Evolutionary conservation across 2,797 vertebrate genomes (phyloP), one percentile per base, ranked within the genome.

Genomic region (Oreonectes daqikongensis): DNA sequence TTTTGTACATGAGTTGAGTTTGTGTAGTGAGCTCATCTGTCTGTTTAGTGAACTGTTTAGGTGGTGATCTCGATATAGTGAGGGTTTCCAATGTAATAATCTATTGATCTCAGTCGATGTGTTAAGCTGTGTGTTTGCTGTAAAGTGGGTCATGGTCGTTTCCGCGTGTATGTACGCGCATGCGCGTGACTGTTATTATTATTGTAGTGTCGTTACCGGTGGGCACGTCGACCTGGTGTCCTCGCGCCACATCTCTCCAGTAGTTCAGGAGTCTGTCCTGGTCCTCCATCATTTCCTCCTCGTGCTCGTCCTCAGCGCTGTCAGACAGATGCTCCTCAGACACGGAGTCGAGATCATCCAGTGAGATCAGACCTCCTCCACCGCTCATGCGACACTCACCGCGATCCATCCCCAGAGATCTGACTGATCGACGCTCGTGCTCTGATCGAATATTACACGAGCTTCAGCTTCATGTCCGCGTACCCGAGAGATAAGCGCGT

Each of bases 211-310:
- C 15, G 82, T 90, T 93, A 96, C 95, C 95, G 66, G 90, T 84
- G 57, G 95, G 84, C 72, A 96, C 95, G 32, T 95, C 94, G 81
- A 97, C 95, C 77, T 93, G 93, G 90, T 97, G 95, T 35, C 94
- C 94, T 40, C 95, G 79, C 10, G 93, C 95, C 18, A 93, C 92
- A 75, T 93, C 93, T 85, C 94, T 94, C 95, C 95, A 97, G 88
- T 95, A 96, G 24, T 87, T 89, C 10, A 96, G 93, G 79, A 96
- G 90, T 8, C 93, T 83, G 72, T 89, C 86, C 18, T 90, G 85
- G 52, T 92, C 88, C 26, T 87, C 88, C 35, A 10, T 9, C 35
- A 10, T 35, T n/a, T n/a, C n/a, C 35, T 35, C 35, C 0, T 92
- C 93, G 50, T 92, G 89, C 26, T 87, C 88, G 8, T 88, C 26